Conservation (phyloP, 2,113 vertebrate genomes). For the Limanda limanda region DNA sequence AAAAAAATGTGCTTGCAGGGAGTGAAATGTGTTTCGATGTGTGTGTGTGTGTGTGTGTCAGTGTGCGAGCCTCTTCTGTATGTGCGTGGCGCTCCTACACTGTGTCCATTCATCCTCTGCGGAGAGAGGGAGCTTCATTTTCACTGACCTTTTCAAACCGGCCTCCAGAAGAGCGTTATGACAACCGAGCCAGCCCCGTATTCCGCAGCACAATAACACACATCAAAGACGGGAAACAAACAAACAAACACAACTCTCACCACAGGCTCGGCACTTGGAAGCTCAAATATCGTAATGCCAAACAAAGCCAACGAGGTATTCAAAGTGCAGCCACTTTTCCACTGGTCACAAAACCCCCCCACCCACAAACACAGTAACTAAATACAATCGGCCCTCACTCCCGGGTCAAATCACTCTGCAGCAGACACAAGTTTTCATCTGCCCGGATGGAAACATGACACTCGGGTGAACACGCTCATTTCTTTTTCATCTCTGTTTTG, state of each 20-base stretch:
- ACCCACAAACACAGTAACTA: conserved; percentile 15
- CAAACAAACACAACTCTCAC: conserved; percentile 64
- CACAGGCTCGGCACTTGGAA: conserved; percentile 7
- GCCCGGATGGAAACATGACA: background rate
- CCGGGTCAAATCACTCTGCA: no score
- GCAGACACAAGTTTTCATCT: background rate
- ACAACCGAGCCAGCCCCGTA: conserved; percentile 61
- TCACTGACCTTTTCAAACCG: conserved; percentile 78
- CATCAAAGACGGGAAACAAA: conserved; percentile 61
- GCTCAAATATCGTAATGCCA: conserved; percentile 27
- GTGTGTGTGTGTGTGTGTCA: background rate
- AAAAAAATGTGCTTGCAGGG: conserved; percentile 34
- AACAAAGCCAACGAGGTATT: background rate
- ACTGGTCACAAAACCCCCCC: no score
- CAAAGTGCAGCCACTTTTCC: background rate
- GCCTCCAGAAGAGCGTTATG: conserved; percentile 71
- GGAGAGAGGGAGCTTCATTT: conserved; percentile 64
- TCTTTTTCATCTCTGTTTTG: no score
- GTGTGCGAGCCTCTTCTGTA: conserved; percentile 3
- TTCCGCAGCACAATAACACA: conserved; percentile 53
- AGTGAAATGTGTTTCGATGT: conserved; percentile 29
- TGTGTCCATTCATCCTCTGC: conserved; percentile 55
- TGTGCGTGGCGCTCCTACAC: conserved; percentile 30
- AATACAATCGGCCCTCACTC: background rate
- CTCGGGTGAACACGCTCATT: background rate